Evolutionary conservation across 23 tunicate species (phyloP).

Genomic region (Diplosoma virens): DNA sequence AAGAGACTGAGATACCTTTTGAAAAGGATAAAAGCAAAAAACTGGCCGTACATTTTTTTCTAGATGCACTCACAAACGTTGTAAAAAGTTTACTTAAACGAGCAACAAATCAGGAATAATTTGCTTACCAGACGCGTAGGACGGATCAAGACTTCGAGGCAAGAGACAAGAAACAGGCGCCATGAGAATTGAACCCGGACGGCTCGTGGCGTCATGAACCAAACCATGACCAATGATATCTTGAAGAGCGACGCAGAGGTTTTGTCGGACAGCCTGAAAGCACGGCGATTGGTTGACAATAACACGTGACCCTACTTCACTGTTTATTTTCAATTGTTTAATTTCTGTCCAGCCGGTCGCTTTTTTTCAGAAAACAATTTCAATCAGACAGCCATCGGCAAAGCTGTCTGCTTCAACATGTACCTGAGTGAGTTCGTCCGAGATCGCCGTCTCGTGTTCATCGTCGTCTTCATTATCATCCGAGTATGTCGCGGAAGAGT

Average conservation of each 20-base stretch:
- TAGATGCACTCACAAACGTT: no score
- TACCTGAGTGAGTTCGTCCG: constrained; percentile 66
- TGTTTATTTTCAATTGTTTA: no score
- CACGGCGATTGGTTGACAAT: not conserved
- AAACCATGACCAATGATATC: constrained; percentile 63
- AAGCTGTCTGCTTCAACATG: no score
- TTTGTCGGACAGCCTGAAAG: constrained; percentile 68
- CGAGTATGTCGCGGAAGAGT: constrained; percentile 2
- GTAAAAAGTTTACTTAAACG: no score
- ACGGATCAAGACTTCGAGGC: constrained; percentile 56
- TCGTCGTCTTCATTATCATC: constrained; percentile 31
- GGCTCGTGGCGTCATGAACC: constrained; percentile 71
- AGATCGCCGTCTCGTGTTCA: not conserved
- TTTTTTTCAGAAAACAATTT: no score
- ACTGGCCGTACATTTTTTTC: no score
- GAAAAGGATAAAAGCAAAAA: no score
- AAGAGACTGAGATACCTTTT: no score
- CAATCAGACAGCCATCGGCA: no score
- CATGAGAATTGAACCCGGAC: constrained; percentile 47
- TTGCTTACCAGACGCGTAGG: constrained; percentile 54
- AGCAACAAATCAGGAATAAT: no score
- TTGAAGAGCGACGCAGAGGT: constrained; percentile 59
- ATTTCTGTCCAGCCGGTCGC: no score
- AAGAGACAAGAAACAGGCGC: constrained; percentile 83
- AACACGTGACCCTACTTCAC: no score